Conservation (phyloP, 2,113 vertebrate genomes). For the Siniperca chuatsi region DNA sequence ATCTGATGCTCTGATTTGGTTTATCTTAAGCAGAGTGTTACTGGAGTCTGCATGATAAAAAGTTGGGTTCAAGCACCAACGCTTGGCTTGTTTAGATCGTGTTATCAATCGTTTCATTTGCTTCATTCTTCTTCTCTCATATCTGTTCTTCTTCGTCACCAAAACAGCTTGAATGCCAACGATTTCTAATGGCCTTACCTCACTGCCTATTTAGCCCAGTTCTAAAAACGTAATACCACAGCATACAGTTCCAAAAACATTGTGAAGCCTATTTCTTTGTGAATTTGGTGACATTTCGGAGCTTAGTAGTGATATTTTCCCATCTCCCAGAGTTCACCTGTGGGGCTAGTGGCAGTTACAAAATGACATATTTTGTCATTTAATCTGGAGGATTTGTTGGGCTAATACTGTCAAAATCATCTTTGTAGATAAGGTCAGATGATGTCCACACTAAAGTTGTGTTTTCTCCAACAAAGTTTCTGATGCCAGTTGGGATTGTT, state of each 20-base stretch:
- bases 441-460: too few relatives aligned
- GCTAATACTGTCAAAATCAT: too few relatives aligned
- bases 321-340: too few relatives aligned
- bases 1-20: constrained; percentile 28
- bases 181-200: background rate
- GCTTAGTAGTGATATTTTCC: background rate
- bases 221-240: background rate
- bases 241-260: background rate
- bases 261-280: background rate
- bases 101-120: background rate
- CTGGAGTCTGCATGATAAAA: constrained; percentile 9
- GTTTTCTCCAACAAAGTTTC: background rate
- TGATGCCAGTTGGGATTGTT: background rate
- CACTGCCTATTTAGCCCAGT: background rate
- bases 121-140: background rate
- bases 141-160: background rate
- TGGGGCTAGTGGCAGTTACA: too few relatives aligned
- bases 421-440: too few relatives aligned
- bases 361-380: too few relatives aligned
- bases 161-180: background rate
- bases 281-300: background rate
- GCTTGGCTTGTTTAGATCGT: background rate
- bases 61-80: background rate
- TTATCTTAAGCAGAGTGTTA: background rate
- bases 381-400: too few relatives aligned